These are phyloP conservation scores for Zingel zingel DNA, from an alignment of 2,113 vertebrate species.

Conservation along the genomic window DNA sequence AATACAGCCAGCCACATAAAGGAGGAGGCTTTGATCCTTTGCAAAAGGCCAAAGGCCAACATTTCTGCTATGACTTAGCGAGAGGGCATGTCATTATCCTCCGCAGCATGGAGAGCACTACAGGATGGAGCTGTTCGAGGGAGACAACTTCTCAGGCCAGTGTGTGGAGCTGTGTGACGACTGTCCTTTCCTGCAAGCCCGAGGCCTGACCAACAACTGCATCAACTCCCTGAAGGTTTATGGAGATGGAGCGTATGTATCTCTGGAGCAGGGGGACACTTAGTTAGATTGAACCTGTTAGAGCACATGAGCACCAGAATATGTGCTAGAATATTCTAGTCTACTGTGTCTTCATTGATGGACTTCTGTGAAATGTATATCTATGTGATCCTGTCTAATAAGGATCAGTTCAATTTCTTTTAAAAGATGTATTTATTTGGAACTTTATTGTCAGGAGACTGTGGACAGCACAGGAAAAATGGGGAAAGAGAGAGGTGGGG, in stretches of 20 bases:
- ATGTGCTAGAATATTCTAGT: not conserved
- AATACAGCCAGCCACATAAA: not conserved
- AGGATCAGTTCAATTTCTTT: not conserved
- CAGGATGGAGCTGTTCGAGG: constrained; percentile 91
- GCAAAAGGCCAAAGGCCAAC: constrained; percentile 19
- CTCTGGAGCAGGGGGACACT: not conserved
- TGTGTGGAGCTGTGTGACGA: constrained; percentile 91
- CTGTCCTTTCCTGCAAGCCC: constrained; percentile 90
- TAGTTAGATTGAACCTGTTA: not conserved
- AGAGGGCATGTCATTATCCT: constrained; percentile 44
- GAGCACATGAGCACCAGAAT: not conserved
- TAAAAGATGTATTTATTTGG: not conserved
- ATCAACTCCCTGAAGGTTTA: constrained; percentile 91
- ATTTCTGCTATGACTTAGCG: constrained; percentile 47
- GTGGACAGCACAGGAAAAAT: not conserved
- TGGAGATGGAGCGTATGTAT: constrained; percentile 91
- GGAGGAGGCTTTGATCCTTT: constrained; percentile 34
- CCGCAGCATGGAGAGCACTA: constrained; percentile 91
- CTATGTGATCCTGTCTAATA: not conserved
- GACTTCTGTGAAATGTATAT: not conserved
- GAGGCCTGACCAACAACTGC: constrained; percentile 89
- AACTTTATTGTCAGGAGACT: not conserved
- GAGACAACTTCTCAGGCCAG: constrained; percentile 87
- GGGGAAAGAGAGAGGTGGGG: not conserved
- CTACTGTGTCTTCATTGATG: not conserved